Base-by-base conservation (phyloP, 2,888 invertebrate species). In the Pemphredon lugubris region DNA sequence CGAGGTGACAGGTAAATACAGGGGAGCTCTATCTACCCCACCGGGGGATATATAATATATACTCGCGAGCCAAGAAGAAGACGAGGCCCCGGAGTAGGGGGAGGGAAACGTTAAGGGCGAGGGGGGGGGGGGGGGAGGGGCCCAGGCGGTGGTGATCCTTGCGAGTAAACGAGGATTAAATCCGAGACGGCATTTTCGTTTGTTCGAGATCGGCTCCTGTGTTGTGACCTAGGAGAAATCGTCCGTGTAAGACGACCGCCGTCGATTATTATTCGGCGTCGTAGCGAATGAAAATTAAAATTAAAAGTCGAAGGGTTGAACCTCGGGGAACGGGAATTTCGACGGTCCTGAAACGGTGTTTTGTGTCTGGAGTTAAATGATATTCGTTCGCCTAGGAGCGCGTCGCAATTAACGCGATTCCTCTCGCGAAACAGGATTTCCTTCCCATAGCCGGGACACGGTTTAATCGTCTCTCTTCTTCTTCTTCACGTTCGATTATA, bases 1-100 rank as follows among this genome's bases (percentile, higher is more conserved):
- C 84, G 83, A 83, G 82, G 83, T 88, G 88, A 88, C 88, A 88
- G 88, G 88, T 88, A 87, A 87, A 81, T 81, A 82, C 75, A 61
- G 73, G 77, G 74, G 69, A 66, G 73, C 77, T 47, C 47, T 64
- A 63, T 76, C 73, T 81, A 75, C 73, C 75, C 73, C 58, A 45
- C 30, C 59, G 59, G 42, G 53, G 71, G 67, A 70, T 51, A 68
- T 68, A 66, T 55, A 63, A 61, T 57, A 68, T 73, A 73, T 70
- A 66, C 66, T 75, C 67, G 47, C 61, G 69, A 65, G 68, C 63
- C 66, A 69, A 58, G 69, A 65, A 47, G 50, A 14, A 54, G 16
- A 30, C 13, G 50, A 45, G 61, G 23, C 26, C n/a, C n/a, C n/a
- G n/a, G n/a, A n/a, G n/a, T n/a, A n/a, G n/a, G n/a, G n/a, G n/a